phyloP scores from a whole-genome alignment of 2,888 invertebrate genomes.

The Amorpha juglandis region DNA sequence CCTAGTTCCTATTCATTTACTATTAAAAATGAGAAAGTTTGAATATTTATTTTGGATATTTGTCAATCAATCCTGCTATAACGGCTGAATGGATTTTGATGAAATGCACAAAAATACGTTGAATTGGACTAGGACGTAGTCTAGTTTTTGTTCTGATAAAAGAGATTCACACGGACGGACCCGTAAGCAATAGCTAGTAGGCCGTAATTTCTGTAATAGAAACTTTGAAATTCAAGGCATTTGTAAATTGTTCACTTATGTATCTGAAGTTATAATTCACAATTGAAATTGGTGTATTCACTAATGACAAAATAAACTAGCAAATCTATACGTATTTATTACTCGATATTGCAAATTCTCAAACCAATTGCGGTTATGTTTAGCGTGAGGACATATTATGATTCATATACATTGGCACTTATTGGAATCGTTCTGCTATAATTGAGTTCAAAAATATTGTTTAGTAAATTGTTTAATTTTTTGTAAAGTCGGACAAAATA shows the following conservation, averaged over 20 bases:
- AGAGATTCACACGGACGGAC: background rate
- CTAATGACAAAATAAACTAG: constrained; percentile 1
- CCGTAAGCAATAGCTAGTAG: too few relatives aligned
- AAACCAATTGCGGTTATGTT: constrained; percentile 9
- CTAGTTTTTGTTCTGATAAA: too few relatives aligned
- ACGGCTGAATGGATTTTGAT: too few relatives aligned
- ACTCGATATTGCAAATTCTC: background rate
- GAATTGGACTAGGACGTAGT: too few relatives aligned
- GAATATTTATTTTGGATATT: too few relatives aligned
- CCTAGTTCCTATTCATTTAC: too few relatives aligned
- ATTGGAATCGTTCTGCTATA: background rate
- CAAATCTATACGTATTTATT: constrained; percentile 8
- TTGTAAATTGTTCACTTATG: background rate
- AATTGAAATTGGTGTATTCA: background rate
- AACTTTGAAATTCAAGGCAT: background rate
- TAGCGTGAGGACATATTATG: background rate
- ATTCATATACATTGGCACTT: background rate
- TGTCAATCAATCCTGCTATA: too few relatives aligned
- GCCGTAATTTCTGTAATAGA: background rate
- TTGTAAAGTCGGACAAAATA: too few relatives aligned
- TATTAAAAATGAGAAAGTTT: too few relatives aligned
- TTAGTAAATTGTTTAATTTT: too few relatives aligned
- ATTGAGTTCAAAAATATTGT: background rate
- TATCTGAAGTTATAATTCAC: background rate
- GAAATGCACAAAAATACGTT: too few relatives aligned